phyloP scores from a whole-genome alignment of 2,797 vertebrate genomes.

The Sparidentex hasta region DNA sequence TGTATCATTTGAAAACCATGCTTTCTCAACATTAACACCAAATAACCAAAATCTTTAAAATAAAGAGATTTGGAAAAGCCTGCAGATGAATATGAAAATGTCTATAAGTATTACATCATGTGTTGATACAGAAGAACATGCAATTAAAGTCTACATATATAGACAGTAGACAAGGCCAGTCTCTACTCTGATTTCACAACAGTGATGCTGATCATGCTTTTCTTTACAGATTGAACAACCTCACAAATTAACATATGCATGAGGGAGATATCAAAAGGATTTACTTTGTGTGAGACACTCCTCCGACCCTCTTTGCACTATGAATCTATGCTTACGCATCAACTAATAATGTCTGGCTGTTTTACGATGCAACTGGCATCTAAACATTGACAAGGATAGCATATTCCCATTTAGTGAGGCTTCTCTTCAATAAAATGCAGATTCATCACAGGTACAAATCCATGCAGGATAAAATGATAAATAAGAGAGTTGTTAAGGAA shows the following conservation, averaged over 20 bases:
- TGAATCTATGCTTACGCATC: conserved; percentile 11
- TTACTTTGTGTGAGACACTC: conserved; percentile 5
- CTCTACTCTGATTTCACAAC: neutral
- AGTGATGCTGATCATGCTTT: neutral
- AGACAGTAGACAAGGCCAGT: neutral
- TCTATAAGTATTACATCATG: neutral
- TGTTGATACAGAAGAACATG: neutral
- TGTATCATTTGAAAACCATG: neutral
- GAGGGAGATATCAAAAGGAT: conserved; percentile 7
- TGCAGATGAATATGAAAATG: neutral
- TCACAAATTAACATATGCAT: neutral
- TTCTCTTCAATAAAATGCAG: conserved; percentile 41
- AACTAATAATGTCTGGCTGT: conserved; percentile 7
- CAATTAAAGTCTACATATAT: neutral
- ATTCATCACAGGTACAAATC: conserved; percentile 38
- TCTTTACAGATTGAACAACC: neutral
- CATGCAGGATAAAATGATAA: conserved; percentile 50
- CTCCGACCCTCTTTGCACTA: neutral
- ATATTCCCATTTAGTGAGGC: conserved; percentile 17
- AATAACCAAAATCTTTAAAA: neutral
- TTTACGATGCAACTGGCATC: conserved; percentile 4
- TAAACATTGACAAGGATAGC: conserved; percentile 7
- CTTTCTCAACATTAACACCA: neutral
- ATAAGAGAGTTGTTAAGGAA: conserved; percentile 27
- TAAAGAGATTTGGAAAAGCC: neutral